Percentiles rank a stretch among this genome's conserved stretches.
phyloP scores from a whole-genome alignment of 2,888 invertebrate genomes.

The Lycia hirtaria region DNA sequence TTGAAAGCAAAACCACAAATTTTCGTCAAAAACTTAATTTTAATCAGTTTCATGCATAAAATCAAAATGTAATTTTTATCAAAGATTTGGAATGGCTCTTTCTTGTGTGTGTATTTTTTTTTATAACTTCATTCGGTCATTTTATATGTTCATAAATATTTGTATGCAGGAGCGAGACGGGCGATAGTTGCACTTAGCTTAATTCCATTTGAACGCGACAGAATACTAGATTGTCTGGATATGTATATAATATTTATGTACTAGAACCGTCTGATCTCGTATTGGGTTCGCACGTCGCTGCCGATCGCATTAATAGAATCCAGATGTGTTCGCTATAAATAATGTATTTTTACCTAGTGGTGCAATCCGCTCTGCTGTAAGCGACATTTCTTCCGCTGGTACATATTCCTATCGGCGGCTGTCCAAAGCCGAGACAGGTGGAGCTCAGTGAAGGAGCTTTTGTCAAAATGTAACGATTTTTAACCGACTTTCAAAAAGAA shows the following conservation, averaged over 20 bases:
- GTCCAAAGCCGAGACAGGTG: constrained; percentile 26
- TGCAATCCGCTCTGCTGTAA: constrained; percentile 24
- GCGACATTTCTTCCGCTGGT: constrained; percentile 30
- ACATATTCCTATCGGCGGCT: constrained; percentile 30
- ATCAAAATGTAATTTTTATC: too few species aligned
- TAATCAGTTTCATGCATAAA: too few species aligned
- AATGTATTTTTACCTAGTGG: constrained; percentile 20
- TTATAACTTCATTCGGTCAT: too few species aligned
- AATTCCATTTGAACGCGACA: background rate
- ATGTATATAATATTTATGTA: background rate
- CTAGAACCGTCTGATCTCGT: background rate
- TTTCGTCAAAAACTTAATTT: too few species aligned
- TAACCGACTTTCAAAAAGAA: too few species aligned
- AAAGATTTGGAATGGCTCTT: too few species aligned
- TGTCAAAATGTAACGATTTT: background rate
- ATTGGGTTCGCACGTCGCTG: constrained; percentile 2
- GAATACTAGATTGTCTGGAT: background rate
- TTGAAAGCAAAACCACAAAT: too few species aligned
- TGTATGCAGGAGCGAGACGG: too few species aligned
- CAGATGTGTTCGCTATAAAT: constrained; percentile 13
- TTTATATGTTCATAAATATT: too few species aligned
- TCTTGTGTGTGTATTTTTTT: too few species aligned
- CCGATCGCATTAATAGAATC: constrained; percentile 21
- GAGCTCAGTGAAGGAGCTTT: background rate
- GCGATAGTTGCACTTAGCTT: too few species aligned